Base-by-base conservation (phyloP, 2,888 invertebrate species). In the Anodontia alba region DNA sequence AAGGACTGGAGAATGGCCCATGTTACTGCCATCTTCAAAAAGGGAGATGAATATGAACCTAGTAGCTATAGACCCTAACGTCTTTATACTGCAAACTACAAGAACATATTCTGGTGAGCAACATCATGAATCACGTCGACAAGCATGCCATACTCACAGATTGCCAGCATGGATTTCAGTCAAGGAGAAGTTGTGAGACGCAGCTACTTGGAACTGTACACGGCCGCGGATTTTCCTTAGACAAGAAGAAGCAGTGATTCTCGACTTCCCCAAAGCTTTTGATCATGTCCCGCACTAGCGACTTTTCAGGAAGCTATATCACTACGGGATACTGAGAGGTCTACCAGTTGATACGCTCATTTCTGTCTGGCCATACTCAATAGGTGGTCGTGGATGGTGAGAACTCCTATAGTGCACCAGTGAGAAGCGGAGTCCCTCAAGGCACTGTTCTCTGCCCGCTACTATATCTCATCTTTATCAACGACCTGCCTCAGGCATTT, bases 211-310 rank as follows among this genome's bases (percentile, higher is more conserved):
- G 46, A 7, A 7, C 20, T 8, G 20, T 20, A n/a, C 29, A 57
- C 57, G 69, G 68, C 51, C 70, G 68, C 0, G 54, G 49, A 1
- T n/a, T 7, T 17, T 29, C 29, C 8, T 33, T n/a, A 3, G 74
- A 75, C n/a, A 70, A 12, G 1, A 42, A 62, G 23, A 26, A 23
- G 8, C 75, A 75, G 36, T 33, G 26, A 73, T 74, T 0, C 42
- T 75, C 20, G 70, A 75, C 51, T 78, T 78, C 31, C 62, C 62
- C 1, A 74, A 78, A 29, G 78, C 79, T 1, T 79, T 79, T n/a
- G 79, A 79, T 38, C 69, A 49, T 0, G 72, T 72, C 3, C 77
- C 67, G 1, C 72, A 73, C 54, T 3, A 36, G 5, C 42, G 57
- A 42, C 71, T 78, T 5, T 51, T 78, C 0, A 36, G n/a, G 10